Evolutionary conservation across 1,140 invertebrate genomes (phyloP).

Genomic region (Drosophila jambulina): DNA sequence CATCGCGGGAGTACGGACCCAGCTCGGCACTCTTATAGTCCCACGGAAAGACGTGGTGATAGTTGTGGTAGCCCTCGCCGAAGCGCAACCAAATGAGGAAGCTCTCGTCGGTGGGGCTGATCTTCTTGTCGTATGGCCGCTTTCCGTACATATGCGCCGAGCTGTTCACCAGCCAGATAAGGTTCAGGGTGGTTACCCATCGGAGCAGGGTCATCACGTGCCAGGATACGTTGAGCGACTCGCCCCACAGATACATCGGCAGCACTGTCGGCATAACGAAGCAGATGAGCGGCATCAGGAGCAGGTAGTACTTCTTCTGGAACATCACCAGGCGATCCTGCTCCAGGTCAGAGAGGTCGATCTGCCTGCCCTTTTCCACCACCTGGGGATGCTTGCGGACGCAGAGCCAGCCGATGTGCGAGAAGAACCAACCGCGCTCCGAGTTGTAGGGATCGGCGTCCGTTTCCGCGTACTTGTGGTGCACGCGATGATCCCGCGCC

Average conservation of each 20-base stretch:
- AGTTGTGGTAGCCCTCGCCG: slow-evolving; percentile 97
- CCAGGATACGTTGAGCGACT: slow-evolving; percentile 91
- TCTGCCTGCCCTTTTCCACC: slow-evolving; percentile 92
- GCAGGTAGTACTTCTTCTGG: slow-evolving; percentile 94
- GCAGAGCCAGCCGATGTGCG: slow-evolving; percentile 97
- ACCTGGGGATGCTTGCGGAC: slow-evolving; percentile 96
- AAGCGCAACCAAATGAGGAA: slow-evolving; percentile 88
- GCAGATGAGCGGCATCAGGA: slow-evolving; percentile 92
- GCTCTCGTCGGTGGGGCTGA: slow-evolving; percentile 91
- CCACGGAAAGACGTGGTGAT: slow-evolving; percentile 97
- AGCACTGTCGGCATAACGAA: slow-evolving; percentile 94
- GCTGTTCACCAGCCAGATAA: slow-evolving; percentile 98
- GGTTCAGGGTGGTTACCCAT: slow-evolving; percentile 94
- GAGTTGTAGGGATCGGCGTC: slow-evolving; percentile 98
- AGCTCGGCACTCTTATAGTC: slow-evolving; percentile 95
- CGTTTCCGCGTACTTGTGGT: slow-evolving; percentile 98
- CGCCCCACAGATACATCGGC: slow-evolving; percentile 94
- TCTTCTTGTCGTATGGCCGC: slow-evolving; percentile 95
- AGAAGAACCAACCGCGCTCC: slow-evolving; percentile 97
- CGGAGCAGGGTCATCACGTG: slow-evolving; percentile 93
- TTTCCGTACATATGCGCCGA: slow-evolving; percentile 96
- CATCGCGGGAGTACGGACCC: slow-evolving; percentile 91
- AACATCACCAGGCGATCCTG: slow-evolving; percentile 93
- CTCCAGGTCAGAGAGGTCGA: slow-evolving; percentile 95
- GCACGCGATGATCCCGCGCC: slow-evolving; percentile 96